phyloP scores from a whole-genome alignment of 23 tunicate species.

The Phallusia fumigata region DNA sequence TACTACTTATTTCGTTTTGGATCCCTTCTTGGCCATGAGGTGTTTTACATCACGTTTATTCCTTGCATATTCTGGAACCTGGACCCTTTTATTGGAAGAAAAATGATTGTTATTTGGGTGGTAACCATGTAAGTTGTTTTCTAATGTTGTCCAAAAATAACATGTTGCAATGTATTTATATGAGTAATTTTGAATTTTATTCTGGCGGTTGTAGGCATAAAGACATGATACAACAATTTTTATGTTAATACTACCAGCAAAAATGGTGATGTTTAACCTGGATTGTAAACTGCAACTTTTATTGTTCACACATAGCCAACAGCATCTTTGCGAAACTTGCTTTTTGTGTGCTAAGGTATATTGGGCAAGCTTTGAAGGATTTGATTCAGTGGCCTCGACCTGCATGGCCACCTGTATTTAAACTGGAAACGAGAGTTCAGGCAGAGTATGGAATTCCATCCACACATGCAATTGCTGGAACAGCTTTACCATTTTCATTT shows the following conservation, averaged over 20 bases:
- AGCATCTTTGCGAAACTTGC: background rate
- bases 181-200: too few relatives aligned
- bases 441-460: constrained; percentile 98
- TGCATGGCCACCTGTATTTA: constrained; percentile 85
- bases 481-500: constrained; percentile 80
- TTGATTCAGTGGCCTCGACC: constrained; percentile 87
- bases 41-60: constrained; percentile 79
- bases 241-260: too few relatives aligned
- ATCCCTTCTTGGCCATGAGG: constrained; percentile 81
- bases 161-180: too few relatives aligned
- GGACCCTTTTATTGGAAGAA: constrained; percentile 77
- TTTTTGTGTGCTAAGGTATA: constrained; percentile 62
- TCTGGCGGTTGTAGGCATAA: too few relatives aligned
- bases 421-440: constrained; percentile 77
- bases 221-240: too few relatives aligned
- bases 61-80: constrained; percentile 91
- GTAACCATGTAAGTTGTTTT: constrained; percentile 81
- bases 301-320: too few relatives aligned
- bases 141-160: too few relatives aligned
- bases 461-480: constrained; percentile 98
- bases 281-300: too few relatives aligned
- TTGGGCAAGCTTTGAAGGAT: constrained; percentile 98
- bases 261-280: too few relatives aligned
- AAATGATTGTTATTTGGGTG: constrained; percentile 92
- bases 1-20: constrained; percentile 85